phyloP scores from a whole-genome alignment of 2,113 vertebrate genomes.

The Trinectes maculatus region DNA sequence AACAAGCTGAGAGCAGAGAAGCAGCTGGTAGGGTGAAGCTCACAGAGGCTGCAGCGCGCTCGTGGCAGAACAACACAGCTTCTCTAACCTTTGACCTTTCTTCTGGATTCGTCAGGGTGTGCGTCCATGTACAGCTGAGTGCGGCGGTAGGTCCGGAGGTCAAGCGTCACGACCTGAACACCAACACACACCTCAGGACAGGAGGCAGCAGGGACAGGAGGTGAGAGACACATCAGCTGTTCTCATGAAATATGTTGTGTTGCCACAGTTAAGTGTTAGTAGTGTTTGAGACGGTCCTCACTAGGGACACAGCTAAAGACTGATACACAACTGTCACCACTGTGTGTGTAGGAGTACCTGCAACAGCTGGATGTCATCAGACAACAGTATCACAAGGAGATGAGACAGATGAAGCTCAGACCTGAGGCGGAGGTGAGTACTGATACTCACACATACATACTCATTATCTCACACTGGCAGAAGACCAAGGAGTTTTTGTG shows the following conservation, averaged over 20 bases:
- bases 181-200: constrained; percentile 50
- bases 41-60: too few species aligned
- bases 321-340: too few species aligned
- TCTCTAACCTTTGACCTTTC: constrained; percentile 5
- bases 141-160: constrained; percentile 43
- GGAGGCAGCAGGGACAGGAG: constrained; percentile 79
- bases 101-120: constrained; percentile 81
- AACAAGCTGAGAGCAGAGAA: constrained; percentile 93
- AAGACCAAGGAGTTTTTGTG: too few species aligned
- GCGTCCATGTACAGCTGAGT: constrained; percentile 87
- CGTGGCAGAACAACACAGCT: not conserved
- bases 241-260: too few species aligned
- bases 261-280: too few species aligned
- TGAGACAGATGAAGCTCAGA: constrained; percentile 84
- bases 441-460: too few species aligned
- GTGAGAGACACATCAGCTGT: constrained; percentile 38
- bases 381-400: constrained; percentile 85
- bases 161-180: constrained; percentile 39
- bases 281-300: too few species aligned
- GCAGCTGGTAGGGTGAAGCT: constrained; percentile 83
- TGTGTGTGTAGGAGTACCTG: constrained; percentile 84
- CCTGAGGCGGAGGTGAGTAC: constrained; percentile 80
- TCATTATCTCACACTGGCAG: too few species aligned
- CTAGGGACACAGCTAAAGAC: too few species aligned
- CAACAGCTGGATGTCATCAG: constrained; percentile 87